These are phyloP conservation scores for Stenurella melanura DNA, from an alignment of 2,888 invertebrate genomes.

Conservation along the genomic window DNA sequence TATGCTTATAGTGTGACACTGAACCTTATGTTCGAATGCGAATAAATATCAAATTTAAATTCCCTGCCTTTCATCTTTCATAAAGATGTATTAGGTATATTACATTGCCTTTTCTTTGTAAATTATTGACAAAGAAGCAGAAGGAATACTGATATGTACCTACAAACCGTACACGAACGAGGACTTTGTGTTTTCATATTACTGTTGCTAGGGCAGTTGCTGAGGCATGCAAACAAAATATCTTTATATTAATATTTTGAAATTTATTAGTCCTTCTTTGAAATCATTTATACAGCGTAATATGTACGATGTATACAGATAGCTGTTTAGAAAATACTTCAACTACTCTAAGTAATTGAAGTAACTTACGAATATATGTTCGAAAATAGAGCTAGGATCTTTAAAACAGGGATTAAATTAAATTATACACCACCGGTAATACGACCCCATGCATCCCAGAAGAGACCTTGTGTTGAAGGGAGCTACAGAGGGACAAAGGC, in stretches of 20 bases:
- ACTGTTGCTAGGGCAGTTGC: neutral
- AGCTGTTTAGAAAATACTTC: too few relatives aligned
- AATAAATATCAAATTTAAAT: constrained; percentile 26
- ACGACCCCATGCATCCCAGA: too few relatives aligned
- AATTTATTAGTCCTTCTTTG: neutral
- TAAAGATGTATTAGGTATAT: constrained; percentile 13
- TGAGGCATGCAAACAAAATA: neutral
- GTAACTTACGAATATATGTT: too few relatives aligned
- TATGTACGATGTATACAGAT: too few relatives aligned
- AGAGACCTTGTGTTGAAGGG: too few relatives aligned
- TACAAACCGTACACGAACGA: neutral
- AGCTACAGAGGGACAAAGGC: too few relatives aligned
- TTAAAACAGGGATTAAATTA: too few relatives aligned
- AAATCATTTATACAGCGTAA: neutral
- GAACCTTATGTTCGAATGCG: neutral
- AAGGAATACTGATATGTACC: neutral
- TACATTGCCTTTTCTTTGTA: constrained; percentile 15
- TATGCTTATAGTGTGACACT: neutral
- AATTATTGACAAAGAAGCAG: constrained; percentile 2
- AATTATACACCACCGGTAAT: too few relatives aligned
- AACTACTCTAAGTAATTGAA: too few relatives aligned
- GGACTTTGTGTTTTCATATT: neutral
- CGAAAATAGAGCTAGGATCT: too few relatives aligned
- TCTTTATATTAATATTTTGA: neutral
- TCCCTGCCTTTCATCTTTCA: constrained; percentile 14